Evolutionary conservation across 2,888 invertebrate genomes (phyloP), one percentile per base, ranked within the genome.

Genomic region (Abrostola triplasia): DNA sequence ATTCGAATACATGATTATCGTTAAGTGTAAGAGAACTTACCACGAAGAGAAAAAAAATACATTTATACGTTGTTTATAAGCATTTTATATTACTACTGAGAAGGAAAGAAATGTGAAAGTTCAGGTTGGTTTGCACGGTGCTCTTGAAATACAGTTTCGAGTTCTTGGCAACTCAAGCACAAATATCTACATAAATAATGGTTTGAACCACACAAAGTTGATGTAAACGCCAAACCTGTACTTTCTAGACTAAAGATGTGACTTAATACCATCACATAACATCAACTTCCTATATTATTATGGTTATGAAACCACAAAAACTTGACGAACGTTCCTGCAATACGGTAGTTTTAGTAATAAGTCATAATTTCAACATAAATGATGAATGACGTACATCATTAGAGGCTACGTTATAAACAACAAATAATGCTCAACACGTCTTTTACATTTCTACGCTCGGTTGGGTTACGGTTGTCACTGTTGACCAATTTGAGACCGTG

Each of bases 401-500:
- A 57, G 40, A 47, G 62, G 50, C 42, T 9, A 61, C 41, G 37
- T 70, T 53, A 66, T 50, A 48, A 71, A 70, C 52, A 61, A 59
- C 57, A 59, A 51, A 59, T 70, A 41, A 66, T 64, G 44, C 48
- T 60, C 37, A 38, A 48, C 63, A 60, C 59, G 58, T 75, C 55
- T 59, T 63, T 75, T 75, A 63, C 61, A 73, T 69, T 73, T 77
- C 58, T 75, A 84, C 83, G 85, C 83, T 84, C 85, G 85, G 86
- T 87, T 84, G 79, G 77, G 74, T 86, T 85, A 82, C 83, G 74
- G 88, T 88, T 87, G 87, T 89, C 88, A 89, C 82, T 83, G 79
- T 70, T 75, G 77, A 83, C 80, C 67, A 72, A 13, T 24, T 24
- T 24, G 61, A 81, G 88, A 84, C 91, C 90, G 90, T 89, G 90